A percentile compares a stretch with the other conserved stretches of the same genome.
phyloP scores from a whole-genome alignment of 1,140 invertebrate genomes.

The Planococcus citri region DNA sequence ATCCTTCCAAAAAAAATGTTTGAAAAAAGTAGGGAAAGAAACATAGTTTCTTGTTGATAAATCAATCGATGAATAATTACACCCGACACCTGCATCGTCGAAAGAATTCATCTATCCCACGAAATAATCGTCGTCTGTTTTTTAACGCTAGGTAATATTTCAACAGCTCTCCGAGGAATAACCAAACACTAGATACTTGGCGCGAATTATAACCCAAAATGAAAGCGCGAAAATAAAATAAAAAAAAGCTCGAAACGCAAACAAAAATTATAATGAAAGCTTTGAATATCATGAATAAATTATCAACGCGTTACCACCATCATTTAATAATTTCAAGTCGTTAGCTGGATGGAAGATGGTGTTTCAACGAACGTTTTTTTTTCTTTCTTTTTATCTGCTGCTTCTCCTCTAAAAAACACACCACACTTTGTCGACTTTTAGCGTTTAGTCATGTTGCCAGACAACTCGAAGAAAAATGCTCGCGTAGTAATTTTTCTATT shows the following conservation, averaged over 20 bases:
- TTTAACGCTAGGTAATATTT: background rate
- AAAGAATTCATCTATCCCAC: too few species aligned
- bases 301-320: background rate
- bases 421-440: background rate
- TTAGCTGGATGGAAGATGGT: background rate
- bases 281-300: conserved; percentile 8
- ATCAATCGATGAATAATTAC: too few species aligned
- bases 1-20: too few species aligned
- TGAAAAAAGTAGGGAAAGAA: too few species aligned
- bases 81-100: too few species aligned
- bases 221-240: background rate
- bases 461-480: background rate
- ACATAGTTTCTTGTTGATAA: too few species aligned
- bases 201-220: background rate
- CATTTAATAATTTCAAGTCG: background rate
- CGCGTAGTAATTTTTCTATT: background rate
- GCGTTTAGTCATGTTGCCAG: background rate
- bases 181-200: background rate
- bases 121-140: too few species aligned
- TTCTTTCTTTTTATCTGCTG: too few species aligned
- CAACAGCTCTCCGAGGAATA: background rate
- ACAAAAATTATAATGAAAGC: background rate
- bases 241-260: background rate
- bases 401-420: background rate
- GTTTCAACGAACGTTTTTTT: too few species aligned